A percentile compares a stretch with the other conserved stretches of the same genome.
Evolutionary conservation across 2,888 invertebrate species (phyloP).

Genomic region (Pelosia muscerda): DNA sequence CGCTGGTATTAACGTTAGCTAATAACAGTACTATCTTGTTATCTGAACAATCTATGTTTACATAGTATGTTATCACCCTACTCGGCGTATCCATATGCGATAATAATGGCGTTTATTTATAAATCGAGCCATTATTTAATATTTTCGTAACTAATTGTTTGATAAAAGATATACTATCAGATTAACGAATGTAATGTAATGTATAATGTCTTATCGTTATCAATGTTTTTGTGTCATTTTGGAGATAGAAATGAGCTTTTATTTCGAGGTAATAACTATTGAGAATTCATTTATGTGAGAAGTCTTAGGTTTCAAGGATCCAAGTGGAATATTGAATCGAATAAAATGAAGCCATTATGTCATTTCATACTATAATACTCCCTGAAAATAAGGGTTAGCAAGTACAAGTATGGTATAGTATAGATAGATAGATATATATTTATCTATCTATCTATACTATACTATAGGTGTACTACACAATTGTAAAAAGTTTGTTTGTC

Average conservation of each 20-base stretch:
- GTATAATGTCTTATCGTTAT: too few relatives aligned
- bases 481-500: too few relatives aligned
- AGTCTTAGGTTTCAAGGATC: too few relatives aligned
- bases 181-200: neutral
- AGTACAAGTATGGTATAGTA: too few relatives aligned
- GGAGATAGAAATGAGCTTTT: neutral
- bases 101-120: constrained; percentile 3
- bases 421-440: too few relatives aligned
- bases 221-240: neutral
- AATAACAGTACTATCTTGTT: constrained; percentile 7
- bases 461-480: too few relatives aligned
- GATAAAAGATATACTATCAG: neutral
- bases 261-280: neutral
- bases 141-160: neutral
- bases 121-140: neutral
- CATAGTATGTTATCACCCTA: constrained; percentile 4
- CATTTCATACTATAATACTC: too few relatives aligned
- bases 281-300: too few relatives aligned
- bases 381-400: too few relatives aligned
- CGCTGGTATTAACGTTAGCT: neutral
- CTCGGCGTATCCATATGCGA: neutral
- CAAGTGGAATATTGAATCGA: too few relatives aligned
- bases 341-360: too few relatives aligned
- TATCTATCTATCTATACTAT: too few relatives aligned
- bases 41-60: constrained; percentile 14